These are phyloP conservation scores for Mohoua ochrocephala DNA, from an alignment of 2,113 vertebrate genomes.

Conservation along the genomic window DNA sequence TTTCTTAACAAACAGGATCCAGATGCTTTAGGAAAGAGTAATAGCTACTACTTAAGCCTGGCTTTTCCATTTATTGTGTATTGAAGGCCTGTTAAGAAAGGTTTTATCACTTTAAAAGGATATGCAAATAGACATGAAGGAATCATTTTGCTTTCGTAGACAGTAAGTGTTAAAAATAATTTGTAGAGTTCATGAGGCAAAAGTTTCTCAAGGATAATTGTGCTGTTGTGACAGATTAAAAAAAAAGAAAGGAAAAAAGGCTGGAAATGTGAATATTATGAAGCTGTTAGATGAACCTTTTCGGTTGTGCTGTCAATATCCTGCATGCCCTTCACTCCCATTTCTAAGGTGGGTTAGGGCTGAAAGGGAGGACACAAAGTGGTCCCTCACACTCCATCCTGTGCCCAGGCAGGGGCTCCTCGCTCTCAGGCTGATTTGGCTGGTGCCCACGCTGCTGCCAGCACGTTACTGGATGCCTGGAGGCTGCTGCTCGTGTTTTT, in stretches of 20 bases:
- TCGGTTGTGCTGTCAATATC: neutral
- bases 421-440: neutral
- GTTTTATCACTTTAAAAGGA: neutral
- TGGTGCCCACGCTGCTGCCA: rapidly evolving
- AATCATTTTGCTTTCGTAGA: neutral
- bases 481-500: neutral
- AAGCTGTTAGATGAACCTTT: neutral
- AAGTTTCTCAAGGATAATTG: neutral
- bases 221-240: neutral
- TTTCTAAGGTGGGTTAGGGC: neutral
- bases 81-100: neutral
- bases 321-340: neutral
- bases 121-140: neutral
- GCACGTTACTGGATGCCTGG: neutral
- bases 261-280: neutral
- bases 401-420: neutral
- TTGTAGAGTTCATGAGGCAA: neutral
- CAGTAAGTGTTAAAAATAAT: slow-evolving; percentile 21
- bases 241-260: neutral
- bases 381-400: neutral
- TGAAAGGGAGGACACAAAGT: neutral
- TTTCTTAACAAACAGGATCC: neutral
- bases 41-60: neutral
- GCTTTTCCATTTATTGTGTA: neutral
- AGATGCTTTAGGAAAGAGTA: neutral